Evolutionary conservation across 2,113 vertebrate species (phyloP).

Genomic region (Cacatua alba): DNA sequence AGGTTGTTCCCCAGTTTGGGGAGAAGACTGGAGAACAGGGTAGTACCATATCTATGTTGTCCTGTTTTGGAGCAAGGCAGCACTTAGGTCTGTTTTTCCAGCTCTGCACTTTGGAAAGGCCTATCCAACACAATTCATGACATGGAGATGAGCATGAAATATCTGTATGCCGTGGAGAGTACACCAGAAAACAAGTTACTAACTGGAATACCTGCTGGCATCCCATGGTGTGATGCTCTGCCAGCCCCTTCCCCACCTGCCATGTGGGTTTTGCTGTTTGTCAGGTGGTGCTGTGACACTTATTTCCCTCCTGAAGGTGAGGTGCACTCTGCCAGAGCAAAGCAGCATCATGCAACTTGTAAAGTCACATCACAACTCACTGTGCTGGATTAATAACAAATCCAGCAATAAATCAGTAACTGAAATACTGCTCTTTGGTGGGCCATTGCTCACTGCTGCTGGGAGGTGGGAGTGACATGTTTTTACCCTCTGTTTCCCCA

Average conservation of each 20-base stretch:
- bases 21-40: background rate
- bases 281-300: background rate
- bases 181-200: background rate
- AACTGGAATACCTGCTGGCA: background rate
- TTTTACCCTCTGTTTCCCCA: background rate
- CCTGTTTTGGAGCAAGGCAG: background rate
- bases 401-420: background rate
- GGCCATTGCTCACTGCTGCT: background rate
- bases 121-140: background rate
- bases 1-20: background rate
- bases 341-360: background rate
- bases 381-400: background rate
- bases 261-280: fast-evolving
- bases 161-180: background rate
- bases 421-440: background rate
- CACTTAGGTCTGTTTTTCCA: background rate
- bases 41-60: background rate
- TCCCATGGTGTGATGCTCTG: fast-evolving
- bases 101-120: background rate
- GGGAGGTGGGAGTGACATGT: background rate
- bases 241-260: background rate
- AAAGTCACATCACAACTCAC: background rate
- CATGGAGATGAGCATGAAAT: background rate
- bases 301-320: background rate
- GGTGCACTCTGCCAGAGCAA: background rate